phyloP scores from a whole-genome alignment of 2,888 invertebrate genomes.

The Melinopterus prodromus region DNA sequence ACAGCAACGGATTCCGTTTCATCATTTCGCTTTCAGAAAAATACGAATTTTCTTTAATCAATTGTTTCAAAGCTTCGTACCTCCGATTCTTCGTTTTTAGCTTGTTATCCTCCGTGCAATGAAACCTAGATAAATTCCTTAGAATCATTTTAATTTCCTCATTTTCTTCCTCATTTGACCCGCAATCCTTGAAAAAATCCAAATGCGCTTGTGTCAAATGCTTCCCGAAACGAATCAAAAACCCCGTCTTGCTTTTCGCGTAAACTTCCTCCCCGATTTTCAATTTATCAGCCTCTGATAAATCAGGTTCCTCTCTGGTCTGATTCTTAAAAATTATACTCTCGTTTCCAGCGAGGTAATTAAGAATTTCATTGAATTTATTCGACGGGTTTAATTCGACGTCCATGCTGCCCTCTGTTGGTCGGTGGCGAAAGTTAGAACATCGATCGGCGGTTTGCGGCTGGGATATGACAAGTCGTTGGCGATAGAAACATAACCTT shows the following conservation, averaged over 20 bases:
- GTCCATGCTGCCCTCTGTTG: conserved; percentile 32
- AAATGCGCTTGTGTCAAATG: conserved; percentile 74
- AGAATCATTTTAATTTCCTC: conserved; percentile 72
- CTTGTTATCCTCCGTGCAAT: conserved; percentile 63
- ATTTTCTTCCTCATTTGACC: conserved; percentile 55
- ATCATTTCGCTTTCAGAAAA: conserved; percentile 96
- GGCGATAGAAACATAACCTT: conserved; percentile 35
- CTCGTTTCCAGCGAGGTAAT: conserved; percentile 68
- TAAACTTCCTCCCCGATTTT: conserved; percentile 72
- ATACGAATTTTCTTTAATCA: conserved; percentile 76
- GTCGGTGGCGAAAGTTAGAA: not conserved
- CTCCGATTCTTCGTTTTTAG: conserved; percentile 73
- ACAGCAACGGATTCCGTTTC: conserved; percentile 87
- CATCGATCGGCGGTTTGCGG: not conserved
- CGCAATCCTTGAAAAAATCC: conserved; percentile 69
- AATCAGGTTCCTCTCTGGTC: conserved; percentile 79
- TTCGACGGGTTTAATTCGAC: conserved; percentile 46
- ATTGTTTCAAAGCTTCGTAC: conserved; percentile 79
- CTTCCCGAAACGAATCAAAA: conserved; percentile 81
- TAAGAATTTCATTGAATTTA: conserved; percentile 63
- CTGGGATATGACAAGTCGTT: conserved; percentile 11
- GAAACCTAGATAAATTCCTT: conserved; percentile 67
- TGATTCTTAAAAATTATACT: conserved; percentile 82
- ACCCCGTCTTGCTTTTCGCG: conserved; percentile 71
- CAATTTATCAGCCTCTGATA: conserved; percentile 74